A percentile compares a stretch with the other conserved stretches of the same genome.
phyloP scores from a whole-genome alignment of 2,113 vertebrate genomes.

The Vicugna pacos region DNA sequence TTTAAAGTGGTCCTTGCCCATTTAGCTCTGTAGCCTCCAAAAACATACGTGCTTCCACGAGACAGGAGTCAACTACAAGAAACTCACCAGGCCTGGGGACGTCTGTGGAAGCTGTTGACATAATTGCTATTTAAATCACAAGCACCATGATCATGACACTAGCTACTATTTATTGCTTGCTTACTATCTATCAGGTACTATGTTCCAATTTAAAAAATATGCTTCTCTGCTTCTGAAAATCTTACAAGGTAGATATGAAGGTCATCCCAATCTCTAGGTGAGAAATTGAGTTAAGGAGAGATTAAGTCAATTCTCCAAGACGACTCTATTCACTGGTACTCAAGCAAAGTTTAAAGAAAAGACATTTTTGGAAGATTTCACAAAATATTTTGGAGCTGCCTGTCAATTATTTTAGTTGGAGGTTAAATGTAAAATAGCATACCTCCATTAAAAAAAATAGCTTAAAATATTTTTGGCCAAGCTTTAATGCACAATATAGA shows the following conservation, averaged over 20 bases:
- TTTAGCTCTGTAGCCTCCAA: slow-evolving; percentile 56
- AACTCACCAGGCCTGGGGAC: not conserved
- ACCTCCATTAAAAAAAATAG: not conserved
- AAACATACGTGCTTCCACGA: slow-evolving; percentile 66
- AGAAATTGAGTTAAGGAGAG: not conserved
- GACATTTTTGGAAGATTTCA: not conserved
- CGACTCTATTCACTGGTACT: not conserved
- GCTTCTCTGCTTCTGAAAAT: not conserved
- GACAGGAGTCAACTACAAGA: slow-evolving; percentile 30
- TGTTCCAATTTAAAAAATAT: not conserved
- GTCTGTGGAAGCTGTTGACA: not conserved
- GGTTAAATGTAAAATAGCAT: not conserved
- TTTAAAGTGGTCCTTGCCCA: slow-evolving; percentile 54
- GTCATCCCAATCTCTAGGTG: not conserved
- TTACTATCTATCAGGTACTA: not conserved
- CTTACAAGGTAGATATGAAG: not conserved
- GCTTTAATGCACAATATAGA: not conserved
- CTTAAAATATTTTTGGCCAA: not conserved
- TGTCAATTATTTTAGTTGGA: not conserved
- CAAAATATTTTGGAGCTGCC: not conserved
- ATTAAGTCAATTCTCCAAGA: not conserved
- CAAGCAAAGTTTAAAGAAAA: not conserved
- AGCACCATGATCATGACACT: not conserved
- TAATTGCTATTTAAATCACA: not conserved
- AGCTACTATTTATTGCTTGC: not conserved